Percentiles rank a stretch among this genome's conserved stretches.
These are phyloP conservation scores for Phasia obesa DNA, from an alignment of 2,888 invertebrate genomes.

Conservation along the genomic window DNA sequence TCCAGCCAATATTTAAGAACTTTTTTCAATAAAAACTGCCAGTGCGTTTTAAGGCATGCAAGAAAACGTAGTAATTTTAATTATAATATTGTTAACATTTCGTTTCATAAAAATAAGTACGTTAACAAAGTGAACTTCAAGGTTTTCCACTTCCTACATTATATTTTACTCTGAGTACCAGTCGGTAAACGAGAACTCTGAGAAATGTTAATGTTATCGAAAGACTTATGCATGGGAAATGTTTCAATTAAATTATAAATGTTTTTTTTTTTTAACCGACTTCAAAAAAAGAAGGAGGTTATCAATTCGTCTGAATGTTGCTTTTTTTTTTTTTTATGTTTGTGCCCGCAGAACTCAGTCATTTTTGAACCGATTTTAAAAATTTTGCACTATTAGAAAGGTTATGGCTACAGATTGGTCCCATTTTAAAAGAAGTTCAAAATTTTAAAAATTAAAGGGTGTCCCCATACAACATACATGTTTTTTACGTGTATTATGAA, in stretches of 20 bases:
- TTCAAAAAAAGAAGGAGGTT: too few relatives aligned
- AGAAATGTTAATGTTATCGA: slow-evolving; percentile 16
- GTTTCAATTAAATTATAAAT: slow-evolving; percentile 34
- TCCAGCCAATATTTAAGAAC: slow-evolving; percentile 4
- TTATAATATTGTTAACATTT: slow-evolving; percentile 63
- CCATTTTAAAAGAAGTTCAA: too few relatives aligned
- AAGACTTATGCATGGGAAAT: slow-evolving; percentile 41
- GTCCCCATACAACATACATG: too few relatives aligned
- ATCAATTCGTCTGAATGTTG: too few relatives aligned
- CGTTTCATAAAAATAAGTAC: slow-evolving; percentile 34
- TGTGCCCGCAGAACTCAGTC: too few relatives aligned
- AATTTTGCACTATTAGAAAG: too few relatives aligned
- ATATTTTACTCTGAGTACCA: background rate
- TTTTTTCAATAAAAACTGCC: background rate
- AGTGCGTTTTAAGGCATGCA: slow-evolving; percentile 21
- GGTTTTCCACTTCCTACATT: slow-evolving; percentile 67
- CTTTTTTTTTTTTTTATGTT: too few relatives aligned
- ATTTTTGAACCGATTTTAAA: too few relatives aligned
- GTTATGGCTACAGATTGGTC: too few relatives aligned
- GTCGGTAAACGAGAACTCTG: slow-evolving; percentile 14
- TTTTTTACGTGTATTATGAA: too few relatives aligned
- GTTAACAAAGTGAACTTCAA: slow-evolving; percentile 56
- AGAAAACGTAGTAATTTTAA: slow-evolving; percentile 50
- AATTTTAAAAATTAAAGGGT: too few relatives aligned
- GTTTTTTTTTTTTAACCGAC: too few relatives aligned